Percentiles rank a stretch among this genome's conserved stretches.
These are phyloP conservation scores for Dasyornis broadbenti DNA, from an alignment of 2,113 vertebrate species.

Conservation along the genomic window DNA sequence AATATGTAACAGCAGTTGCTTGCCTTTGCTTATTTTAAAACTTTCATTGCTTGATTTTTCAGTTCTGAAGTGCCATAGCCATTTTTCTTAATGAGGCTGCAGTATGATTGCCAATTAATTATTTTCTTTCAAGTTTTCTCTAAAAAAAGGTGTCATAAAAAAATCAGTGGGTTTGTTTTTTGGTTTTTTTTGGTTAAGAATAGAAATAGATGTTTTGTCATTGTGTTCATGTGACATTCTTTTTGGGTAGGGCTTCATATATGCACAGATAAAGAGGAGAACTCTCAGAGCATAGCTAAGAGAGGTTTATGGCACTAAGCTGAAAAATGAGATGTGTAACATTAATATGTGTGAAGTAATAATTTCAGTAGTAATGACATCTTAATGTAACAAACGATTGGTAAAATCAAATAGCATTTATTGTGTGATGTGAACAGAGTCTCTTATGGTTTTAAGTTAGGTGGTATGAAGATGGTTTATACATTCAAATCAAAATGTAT, in stretches of 20 bases:
- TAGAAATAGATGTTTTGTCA: neutral
- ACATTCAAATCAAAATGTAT: neutral
- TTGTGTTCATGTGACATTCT: neutral
- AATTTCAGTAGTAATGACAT: neutral
- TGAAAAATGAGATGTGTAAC: neutral
- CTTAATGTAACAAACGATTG: neutral
- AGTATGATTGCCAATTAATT: neutral
- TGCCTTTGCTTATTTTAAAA: neutral
- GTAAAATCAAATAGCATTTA: neutral
- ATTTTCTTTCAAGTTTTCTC: neutral
- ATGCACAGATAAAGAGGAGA: neutral
- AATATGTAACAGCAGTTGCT: neutral
- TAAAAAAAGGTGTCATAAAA: neutral
- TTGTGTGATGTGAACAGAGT: neutral
- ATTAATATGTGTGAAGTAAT: neutral
- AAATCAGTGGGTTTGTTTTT: neutral
- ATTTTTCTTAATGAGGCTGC: neutral
- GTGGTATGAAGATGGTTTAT: neutral
- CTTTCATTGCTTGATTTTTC: neutral
- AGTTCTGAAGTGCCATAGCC: neutral
- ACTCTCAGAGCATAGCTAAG: neutral
- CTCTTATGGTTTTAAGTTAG: neutral
- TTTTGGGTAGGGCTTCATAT: neutral
- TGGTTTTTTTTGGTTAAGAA: neutral
- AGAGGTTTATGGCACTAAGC: neutral